Evolutionary conservation across 2,888 invertebrate genomes (phyloP).

Genomic region (Ennomos quercinarius): DNA sequence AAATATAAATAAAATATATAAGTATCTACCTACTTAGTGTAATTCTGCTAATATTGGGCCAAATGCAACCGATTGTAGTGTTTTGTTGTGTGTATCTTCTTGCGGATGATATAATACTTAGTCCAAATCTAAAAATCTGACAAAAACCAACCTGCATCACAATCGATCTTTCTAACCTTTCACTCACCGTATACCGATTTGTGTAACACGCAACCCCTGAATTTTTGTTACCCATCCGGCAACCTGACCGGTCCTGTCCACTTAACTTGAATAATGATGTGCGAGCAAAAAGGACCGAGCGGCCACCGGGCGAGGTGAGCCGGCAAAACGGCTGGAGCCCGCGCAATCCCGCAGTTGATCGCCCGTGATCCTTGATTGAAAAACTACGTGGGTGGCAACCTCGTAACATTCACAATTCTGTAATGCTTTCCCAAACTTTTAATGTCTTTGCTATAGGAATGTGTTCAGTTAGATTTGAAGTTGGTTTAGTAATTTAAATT

Average conservation of each 20-base stretch:
- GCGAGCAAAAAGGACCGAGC: constrained; percentile 64
- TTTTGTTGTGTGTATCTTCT: too few relatives aligned
- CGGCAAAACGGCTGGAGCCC: constrained; percentile 60
- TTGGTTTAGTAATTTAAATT: too few relatives aligned
- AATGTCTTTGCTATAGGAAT: too few relatives aligned
- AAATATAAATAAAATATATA: too few relatives aligned
- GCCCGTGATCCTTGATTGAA: constrained; percentile 44
- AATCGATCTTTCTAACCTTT: constrained; percentile 46
- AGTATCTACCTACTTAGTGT: too few relatives aligned
- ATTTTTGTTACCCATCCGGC: constrained; percentile 75
- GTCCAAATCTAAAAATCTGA: constrained; percentile 11
- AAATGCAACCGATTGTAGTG: too few relatives aligned
- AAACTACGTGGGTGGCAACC: constrained; percentile 37
- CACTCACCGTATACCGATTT: constrained; percentile 51
- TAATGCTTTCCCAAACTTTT: background rate
- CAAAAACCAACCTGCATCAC: constrained; percentile 28
- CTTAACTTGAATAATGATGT: constrained; percentile 82
- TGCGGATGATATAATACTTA: too few relatives aligned
- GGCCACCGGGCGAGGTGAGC: constrained; percentile 56
- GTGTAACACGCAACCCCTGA: constrained; percentile 55
- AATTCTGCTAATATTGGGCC: too few relatives aligned
- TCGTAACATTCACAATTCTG: background rate
- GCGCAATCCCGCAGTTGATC: constrained; percentile 45
- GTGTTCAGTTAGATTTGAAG: too few relatives aligned
- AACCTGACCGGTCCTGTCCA: constrained; percentile 74